A percentile compares a stretch with the other conserved stretches of the same genome.
Evolutionary conservation across 1,140 invertebrate genomes (phyloP).

Genomic region (Zaprionus inermis): DNA sequence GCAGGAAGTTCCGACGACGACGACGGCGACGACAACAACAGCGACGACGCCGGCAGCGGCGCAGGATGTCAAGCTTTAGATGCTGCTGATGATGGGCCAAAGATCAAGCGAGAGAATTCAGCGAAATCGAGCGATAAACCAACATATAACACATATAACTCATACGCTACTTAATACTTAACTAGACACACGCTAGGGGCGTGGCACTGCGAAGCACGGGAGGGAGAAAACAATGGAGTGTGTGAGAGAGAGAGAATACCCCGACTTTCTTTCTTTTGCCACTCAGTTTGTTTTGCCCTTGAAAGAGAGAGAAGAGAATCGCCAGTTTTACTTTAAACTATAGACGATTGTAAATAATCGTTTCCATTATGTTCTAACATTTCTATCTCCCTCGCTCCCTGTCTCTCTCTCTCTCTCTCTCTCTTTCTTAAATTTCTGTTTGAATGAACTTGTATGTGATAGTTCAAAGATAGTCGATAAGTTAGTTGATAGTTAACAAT

Average conservation of each 20-base stretch:
- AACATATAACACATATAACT: constrained; percentile 36
- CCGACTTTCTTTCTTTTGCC: constrained; percentile 12
- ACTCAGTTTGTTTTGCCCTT: background rate
- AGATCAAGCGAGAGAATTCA: constrained; percentile 14
- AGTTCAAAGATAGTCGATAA: constrained; percentile 82
- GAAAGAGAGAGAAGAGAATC: constrained; percentile 5
- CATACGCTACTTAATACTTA: constrained; percentile 45
- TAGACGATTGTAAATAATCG: background rate
- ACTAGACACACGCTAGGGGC: background rate
- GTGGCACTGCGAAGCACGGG: too few species aligned
- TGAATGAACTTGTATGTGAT: constrained; percentile 83
- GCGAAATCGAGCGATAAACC: constrained; percentile 5
- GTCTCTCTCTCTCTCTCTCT: background rate
- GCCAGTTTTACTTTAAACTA: constrained; percentile 22
- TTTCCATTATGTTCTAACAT: background rate
- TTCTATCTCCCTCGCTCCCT: background rate
- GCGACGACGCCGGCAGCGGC: constrained; percentile 4
- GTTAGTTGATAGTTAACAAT: constrained; percentile 47
- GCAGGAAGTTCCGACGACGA: constrained; percentile 34
- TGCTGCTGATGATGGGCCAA: constrained; percentile 10
- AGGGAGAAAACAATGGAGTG: background rate
- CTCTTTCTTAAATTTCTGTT: constrained; percentile 35
- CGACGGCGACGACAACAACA: background rate
- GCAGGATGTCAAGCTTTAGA: constrained; percentile 68
- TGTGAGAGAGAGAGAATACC: background rate